phyloP scores from a whole-genome alignment of 2,797 vertebrate genomes.

The Hapalemur alaotrensis region DNA sequence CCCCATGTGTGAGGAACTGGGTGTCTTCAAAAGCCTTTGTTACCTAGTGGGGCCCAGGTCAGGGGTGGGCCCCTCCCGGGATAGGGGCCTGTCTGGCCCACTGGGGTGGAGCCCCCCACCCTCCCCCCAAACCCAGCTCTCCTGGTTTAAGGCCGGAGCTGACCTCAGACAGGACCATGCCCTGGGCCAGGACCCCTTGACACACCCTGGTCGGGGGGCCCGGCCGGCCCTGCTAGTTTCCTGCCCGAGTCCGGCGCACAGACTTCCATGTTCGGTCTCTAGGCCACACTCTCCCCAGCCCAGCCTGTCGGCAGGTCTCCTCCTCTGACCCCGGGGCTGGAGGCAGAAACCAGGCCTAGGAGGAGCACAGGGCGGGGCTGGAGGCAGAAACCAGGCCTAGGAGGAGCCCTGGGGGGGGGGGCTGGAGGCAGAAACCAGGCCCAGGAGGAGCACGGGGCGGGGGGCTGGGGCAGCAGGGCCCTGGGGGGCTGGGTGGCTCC shows the following conservation, averaged over 20 bases:
- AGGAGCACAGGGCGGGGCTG: too few relatives aligned
- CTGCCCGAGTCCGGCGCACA: not conserved
- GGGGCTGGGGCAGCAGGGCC: not conserved
- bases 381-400: too few relatives aligned
- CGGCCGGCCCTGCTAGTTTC: not conserved
- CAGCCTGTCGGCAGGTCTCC: fast-evolving
- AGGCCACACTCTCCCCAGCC: not conserved
- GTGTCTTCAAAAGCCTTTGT: too few relatives aligned
- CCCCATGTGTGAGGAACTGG: not conserved
- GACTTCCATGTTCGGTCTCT: not conserved
- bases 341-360: not conserved
- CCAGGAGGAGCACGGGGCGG: too few relatives aligned
- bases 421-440: too few relatives aligned
- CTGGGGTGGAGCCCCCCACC: not conserved
- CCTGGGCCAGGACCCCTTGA: not conserved
- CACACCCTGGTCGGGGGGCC: not conserved
- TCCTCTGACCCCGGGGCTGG: not conserved
- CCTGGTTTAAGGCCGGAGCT: too few relatives aligned
- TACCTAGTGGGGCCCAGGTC: not conserved
- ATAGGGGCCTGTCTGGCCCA: not conserved
- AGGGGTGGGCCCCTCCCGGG: not conserved
- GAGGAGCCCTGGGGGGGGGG: too few relatives aligned
- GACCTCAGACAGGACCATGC: not conserved
- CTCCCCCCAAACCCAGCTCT: too few relatives aligned
- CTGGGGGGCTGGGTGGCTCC: not conserved